Conservation (phyloP, 2,888 invertebrate species). For the Nemurella pictetii region DNA sequence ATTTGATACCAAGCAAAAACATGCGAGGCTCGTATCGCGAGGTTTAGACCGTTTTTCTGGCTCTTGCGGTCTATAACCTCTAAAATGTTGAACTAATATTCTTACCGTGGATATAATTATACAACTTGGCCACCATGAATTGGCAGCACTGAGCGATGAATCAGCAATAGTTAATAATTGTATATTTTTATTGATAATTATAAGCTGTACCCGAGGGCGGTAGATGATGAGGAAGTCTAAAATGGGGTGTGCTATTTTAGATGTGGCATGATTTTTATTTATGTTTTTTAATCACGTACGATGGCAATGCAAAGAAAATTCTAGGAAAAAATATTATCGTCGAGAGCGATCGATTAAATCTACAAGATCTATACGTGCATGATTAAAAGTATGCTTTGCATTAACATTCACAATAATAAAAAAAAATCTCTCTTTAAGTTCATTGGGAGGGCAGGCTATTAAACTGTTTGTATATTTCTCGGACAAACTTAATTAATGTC, state of each 20-base stretch:
- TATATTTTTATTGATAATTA: neutral
- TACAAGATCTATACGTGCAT: neutral
- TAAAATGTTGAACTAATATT: neutral
- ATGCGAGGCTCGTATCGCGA: neutral
- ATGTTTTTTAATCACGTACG: neutral
- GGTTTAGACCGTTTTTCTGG: neutral
- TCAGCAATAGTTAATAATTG: slow-evolving; percentile 3
- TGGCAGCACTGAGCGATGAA: neutral
- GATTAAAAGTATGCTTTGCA: neutral
- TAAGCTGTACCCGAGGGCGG: neutral
- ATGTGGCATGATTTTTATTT: neutral
- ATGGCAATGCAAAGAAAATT: neutral
- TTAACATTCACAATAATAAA: neutral
- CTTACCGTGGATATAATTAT: neutral
- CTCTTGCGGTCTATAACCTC: neutral
- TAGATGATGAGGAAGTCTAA: neutral
- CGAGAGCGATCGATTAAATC: neutral
- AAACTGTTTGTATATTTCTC: neutral
- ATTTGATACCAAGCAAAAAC: neutral
- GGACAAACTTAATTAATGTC: neutral
- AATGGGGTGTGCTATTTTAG: neutral
- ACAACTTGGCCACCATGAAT: neutral
- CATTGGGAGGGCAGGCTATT: neutral
- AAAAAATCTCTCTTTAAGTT: neutral
- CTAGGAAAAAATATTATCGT: neutral